A percentile compares a stretch with the other conserved stretches of the same genome.
Evolutionary conservation across 53 echinoderm and acorn worm species (phyloP).

Genomic region (Henricia sp.): DNA sequence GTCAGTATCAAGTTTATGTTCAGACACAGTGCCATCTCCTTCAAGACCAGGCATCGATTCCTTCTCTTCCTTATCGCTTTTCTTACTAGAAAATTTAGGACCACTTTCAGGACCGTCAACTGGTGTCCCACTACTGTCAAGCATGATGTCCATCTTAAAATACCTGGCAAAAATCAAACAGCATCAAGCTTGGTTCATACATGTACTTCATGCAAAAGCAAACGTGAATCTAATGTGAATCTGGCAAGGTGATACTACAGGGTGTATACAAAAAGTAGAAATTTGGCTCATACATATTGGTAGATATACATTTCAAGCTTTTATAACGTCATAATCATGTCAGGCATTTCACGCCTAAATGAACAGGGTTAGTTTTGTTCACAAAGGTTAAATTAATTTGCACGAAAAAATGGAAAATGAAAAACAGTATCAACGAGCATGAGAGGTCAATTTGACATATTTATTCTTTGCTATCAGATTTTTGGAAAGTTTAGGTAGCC

Average conservation of each 20-base stretch:
- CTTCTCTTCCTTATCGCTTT: not conserved
- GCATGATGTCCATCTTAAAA: slow-evolving; percentile 22
- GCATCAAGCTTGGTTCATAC: not conserved
- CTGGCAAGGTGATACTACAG: not conserved
- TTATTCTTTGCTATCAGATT: too few relatives aligned
- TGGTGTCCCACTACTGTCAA: slow-evolving; percentile 27
- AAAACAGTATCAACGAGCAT: too few relatives aligned
- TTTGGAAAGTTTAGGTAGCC: too few relatives aligned
- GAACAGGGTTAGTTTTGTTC: not conserved
- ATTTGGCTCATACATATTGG: not conserved
- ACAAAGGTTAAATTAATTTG: too few relatives aligned
- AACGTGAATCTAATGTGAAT: not conserved
- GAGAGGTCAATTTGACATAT: too few relatives aligned
- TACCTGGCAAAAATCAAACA: not conserved
- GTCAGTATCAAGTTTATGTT: not conserved
- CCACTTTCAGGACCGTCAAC: slow-evolving; percentile 34
- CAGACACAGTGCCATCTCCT: not conserved
- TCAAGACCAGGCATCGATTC: not conserved
- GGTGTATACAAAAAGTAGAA: not conserved
- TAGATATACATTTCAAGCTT: not conserved
- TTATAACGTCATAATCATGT: too few relatives aligned
- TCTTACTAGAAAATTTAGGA: not conserved
- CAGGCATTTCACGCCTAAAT: too few relatives aligned
- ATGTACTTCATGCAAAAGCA: not conserved
- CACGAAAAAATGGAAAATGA: too few relatives aligned